Evolutionary conservation across 2,888 invertebrate species (phyloP).

Genomic region (Trimorus sp.): DNA sequence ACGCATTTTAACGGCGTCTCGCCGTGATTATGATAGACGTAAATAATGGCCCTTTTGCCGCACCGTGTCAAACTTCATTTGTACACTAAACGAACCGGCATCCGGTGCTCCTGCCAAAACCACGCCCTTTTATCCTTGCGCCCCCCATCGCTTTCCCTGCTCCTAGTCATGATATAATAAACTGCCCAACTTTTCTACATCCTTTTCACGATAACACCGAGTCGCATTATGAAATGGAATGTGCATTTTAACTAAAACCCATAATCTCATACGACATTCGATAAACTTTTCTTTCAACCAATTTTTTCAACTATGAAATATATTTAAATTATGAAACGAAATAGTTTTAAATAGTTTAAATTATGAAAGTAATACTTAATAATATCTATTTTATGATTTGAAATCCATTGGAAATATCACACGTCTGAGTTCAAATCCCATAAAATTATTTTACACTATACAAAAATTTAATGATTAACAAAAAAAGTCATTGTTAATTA

Average conservation of each 20-base stretch:
- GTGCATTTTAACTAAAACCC: slow-evolving; percentile 1
- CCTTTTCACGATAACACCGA: slow-evolving; percentile 41
- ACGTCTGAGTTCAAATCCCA: no score
- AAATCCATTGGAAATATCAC: no score
- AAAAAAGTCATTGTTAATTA: no score
- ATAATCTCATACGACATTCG: not conserved
- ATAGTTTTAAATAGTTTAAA: no score
- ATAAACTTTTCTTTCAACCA: not conserved
- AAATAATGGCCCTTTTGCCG: slow-evolving; percentile 45
- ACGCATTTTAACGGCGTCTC: no score
- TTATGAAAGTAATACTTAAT: no score
- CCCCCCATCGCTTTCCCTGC: slow-evolving; percentile 61
- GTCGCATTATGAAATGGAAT: slow-evolving; percentile 28
- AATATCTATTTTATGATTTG: no score
- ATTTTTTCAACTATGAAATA: no score
- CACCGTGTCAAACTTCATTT: slow-evolving; percentile 54
- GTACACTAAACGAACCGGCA: slow-evolving; percentile 53
- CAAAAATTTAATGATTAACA: no score
- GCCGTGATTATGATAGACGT: not conserved
- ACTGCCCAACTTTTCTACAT: slow-evolving; percentile 54
- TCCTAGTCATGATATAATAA: slow-evolving; percentile 54
- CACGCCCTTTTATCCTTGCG: slow-evolving; percentile 66
- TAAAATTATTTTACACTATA: no score
- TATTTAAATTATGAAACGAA: no score
- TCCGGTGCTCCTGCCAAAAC: slow-evolving; percentile 63